phyloP scores from a whole-genome alignment of 2,888 invertebrate genomes.

The Neuroscelio doddi region DNA sequence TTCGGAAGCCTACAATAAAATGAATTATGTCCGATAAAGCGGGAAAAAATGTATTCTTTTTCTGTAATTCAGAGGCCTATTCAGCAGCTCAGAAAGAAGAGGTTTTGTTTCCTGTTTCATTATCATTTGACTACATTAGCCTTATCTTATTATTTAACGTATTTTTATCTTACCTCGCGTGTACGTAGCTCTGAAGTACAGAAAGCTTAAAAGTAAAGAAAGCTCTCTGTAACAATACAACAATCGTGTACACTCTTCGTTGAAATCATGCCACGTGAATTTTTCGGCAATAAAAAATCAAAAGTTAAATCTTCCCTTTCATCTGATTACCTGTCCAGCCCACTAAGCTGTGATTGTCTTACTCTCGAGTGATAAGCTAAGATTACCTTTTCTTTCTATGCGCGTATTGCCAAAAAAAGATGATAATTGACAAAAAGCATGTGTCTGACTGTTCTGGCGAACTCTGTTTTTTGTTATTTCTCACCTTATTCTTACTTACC shows the following conservation, averaged over 20 bases:
- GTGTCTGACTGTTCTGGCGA: slow-evolving; percentile 47
- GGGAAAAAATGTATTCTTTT: slow-evolving; percentile 13
- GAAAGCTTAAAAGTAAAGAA: slow-evolving; percentile 41
- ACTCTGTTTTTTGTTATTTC: slow-evolving; percentile 14
- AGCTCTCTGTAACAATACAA: slow-evolving; percentile 6
- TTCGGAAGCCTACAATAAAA: slow-evolving; percentile 11
- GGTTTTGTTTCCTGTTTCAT: background rate
- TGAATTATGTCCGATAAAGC: no score
- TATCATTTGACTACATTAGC: background rate
- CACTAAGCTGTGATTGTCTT: slow-evolving; percentile 38
- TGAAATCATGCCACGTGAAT: slow-evolving; percentile 1
- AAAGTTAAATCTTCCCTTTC: slow-evolving; percentile 23
- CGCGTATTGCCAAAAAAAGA: slow-evolving; percentile 29
- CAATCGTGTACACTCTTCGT: slow-evolving; percentile 1
- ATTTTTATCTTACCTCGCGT: slow-evolving; percentile 30
- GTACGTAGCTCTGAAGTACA: slow-evolving; percentile 52
- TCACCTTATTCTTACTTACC: slow-evolving; percentile 32
- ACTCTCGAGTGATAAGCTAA: slow-evolving; percentile 27
- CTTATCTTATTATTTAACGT: slow-evolving; percentile 6
- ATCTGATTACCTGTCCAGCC: slow-evolving; percentile 45
- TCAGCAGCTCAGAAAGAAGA: background rate
- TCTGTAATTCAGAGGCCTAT: slow-evolving; percentile 52
- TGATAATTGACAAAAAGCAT: slow-evolving; percentile 43
- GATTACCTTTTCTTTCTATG: slow-evolving; percentile 39
- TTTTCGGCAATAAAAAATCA: slow-evolving; percentile 5